Percentiles rank a stretch among this genome's conserved stretches.
These are phyloP conservation scores for Cheilosia pagana DNA, from an alignment of 2,888 invertebrate genomes.

Conservation along the genomic window DNA sequence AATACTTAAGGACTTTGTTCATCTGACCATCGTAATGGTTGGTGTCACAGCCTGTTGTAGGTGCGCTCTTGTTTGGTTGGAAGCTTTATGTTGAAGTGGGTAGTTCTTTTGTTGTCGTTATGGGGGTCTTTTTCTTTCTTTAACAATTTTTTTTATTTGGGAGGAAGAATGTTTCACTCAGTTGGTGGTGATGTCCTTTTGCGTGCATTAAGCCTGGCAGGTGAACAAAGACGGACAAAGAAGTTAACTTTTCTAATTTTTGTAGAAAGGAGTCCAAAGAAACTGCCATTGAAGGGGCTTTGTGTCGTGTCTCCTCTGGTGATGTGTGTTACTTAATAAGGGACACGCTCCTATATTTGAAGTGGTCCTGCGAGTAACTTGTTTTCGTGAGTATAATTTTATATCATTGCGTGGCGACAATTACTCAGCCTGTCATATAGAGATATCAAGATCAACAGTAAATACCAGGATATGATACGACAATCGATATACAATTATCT, in stretches of 20 bases:
- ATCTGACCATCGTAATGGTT: constrained; percentile 30
- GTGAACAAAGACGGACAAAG: neutral
- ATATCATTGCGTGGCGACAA: too few relatives aligned
- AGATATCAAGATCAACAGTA: too few relatives aligned
- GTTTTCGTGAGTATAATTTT: too few relatives aligned
- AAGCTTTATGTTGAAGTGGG: constrained; percentile 3
- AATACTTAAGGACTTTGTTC: constrained; percentile 35
- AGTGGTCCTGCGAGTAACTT: too few relatives aligned
- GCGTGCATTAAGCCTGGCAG: constrained; percentile 1
- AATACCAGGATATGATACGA: too few relatives aligned
- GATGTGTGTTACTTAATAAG: too few relatives aligned
- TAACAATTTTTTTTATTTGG: neutral
- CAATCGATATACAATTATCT: too few relatives aligned
- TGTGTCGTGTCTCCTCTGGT: neutral
- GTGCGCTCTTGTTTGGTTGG: neutral
- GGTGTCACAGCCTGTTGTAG: constrained; percentile 15
- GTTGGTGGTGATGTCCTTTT: neutral
- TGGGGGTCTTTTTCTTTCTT: neutral
- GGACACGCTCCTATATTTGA: too few relatives aligned
- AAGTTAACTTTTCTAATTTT: constrained; percentile 27
- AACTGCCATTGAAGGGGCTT: constrained; percentile 1
- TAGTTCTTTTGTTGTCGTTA: constrained; percentile 17
- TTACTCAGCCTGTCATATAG: too few relatives aligned
- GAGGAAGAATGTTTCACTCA: neutral
- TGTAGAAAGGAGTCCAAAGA: neutral